A percentile compares a stretch with the other conserved stretches of the same genome.
Conservation (phyloP, 2,888 invertebrate genomes). For the Idaea aversata region DNA sequence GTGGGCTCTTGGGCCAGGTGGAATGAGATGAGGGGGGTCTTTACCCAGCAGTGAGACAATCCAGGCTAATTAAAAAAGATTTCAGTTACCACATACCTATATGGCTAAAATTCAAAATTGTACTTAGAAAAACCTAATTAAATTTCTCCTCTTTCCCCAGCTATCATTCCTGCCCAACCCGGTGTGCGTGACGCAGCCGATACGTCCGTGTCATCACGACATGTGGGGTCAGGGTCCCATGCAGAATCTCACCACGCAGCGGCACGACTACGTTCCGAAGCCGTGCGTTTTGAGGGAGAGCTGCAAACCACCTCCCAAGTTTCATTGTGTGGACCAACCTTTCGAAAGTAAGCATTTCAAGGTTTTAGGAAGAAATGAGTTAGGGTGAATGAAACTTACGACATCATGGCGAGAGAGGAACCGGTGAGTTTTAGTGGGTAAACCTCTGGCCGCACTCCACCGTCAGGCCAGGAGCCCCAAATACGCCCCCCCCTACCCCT, state of each 20-base stretch:
- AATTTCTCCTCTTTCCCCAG: slow-evolving; percentile 41
- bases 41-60: too few species aligned
- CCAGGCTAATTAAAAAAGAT: too few species aligned
- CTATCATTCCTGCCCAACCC: slow-evolving; percentile 81
- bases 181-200: slow-evolving; percentile 78
- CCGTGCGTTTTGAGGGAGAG: slow-evolving; percentile 72
- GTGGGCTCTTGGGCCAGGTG: too few species aligned
- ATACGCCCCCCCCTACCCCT: too few species aligned
- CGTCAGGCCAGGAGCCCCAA: too few species aligned
- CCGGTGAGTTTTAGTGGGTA: too few species aligned
- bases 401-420: too few species aligned
- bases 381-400: too few species aligned
- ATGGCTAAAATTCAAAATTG: background rate
- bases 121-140: background rate
- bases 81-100: background rate
- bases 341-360: slow-evolving; percentile 60
- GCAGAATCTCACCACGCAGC: slow-evolving; percentile 86
- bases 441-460: too few species aligned
- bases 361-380: too few species aligned
- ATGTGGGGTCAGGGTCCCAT: slow-evolving; percentile 84
- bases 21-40: too few species aligned
- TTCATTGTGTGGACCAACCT: slow-evolving; percentile 60
- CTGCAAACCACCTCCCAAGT: slow-evolving; percentile 62
- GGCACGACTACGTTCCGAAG: slow-evolving; percentile 87
- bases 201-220: slow-evolving; percentile 83